Base-by-base conservation (phyloP, 2,797 vertebrate genomes). In the Xyrichtys novacula region DNA sequence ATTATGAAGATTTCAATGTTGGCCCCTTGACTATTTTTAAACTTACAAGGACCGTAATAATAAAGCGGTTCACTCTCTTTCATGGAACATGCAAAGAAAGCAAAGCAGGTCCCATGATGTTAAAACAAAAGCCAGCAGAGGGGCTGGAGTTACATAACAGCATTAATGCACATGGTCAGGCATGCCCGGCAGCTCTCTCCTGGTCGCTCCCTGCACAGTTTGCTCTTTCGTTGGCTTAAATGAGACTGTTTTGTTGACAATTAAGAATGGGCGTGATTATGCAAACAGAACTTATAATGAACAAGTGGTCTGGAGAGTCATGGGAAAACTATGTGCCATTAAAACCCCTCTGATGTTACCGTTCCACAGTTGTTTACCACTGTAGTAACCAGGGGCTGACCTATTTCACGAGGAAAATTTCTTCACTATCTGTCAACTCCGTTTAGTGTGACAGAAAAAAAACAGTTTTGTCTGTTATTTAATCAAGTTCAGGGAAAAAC, bases 81-180 rank as follows among this genome's bases (percentile, higher is more conserved):
- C 44, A 52, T 43, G 9, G 68, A 65, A 67, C 22, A 70, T 32
- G 47, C 14, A 55, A 26, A 23, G 31, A 65, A 70, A 85, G 68
- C 26, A 61, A 48, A 38, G 9, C 10, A 3, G 20, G 15, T 65
- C 32, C 52, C n/a, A 63, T 72, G 54, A 76, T 62, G 50, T 59
- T 36, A 62, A 74, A 76, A 76, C 58, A 84, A 79, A 77, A 56
- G n/a, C 3, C 0, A 59, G 28, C 34, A 44, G 16, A 73, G 54
- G 57, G 62, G 53, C 60, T 69, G 29, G 4, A 0, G 2, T 93
- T 90, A 86, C 55, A 71, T 81, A 91, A 92, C 67, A 28, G 40
- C 43, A 46, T 59, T 71, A 78, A 74, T 34, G 55, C 72, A 67
- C 80, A 72, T 54, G 73, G 60, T 32, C 68, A 59, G 42, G 39